These are phyloP conservation scores for Nomada hirtipes DNA, from an alignment of 2,888 invertebrate species.

Conservation along the genomic window DNA sequence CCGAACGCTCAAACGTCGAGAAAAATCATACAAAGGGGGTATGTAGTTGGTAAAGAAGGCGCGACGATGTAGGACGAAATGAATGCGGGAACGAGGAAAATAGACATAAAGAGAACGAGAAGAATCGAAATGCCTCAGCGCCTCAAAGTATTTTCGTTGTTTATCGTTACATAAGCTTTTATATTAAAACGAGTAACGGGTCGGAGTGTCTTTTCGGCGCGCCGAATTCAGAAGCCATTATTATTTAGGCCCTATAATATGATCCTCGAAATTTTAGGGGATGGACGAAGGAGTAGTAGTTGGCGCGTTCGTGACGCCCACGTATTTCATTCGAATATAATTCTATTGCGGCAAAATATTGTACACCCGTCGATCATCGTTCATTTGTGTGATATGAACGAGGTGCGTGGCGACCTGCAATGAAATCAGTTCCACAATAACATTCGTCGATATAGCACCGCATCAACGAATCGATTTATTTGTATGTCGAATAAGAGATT, in stretches of 20 bases:
- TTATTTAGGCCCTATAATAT: not conserved
- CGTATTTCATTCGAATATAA: constrained; percentile 1
- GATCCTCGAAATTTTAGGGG: not conserved
- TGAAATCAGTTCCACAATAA: constrained; percentile 8
- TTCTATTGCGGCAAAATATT: not conserved
- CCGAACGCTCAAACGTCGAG: no score
- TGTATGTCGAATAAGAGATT: not conserved
- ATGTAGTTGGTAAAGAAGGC: not conserved
- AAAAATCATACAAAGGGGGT: no score
- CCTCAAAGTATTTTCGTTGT: constrained; percentile 64
- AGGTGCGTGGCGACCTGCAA: constrained; percentile 33
- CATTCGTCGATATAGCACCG: not conserved
- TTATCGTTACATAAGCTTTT: constrained; percentile 65
- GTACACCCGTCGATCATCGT: not conserved
- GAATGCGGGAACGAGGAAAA: not conserved
- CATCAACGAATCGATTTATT: constrained; percentile 26
- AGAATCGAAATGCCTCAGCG: constrained; percentile 43
- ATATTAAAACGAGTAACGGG: constrained; percentile 50
- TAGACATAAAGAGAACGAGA: no score
- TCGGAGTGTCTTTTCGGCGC: constrained; percentile 66
- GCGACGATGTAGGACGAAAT: constrained; percentile 1
- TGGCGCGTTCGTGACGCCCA: constrained; percentile 6
- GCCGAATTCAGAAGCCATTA: constrained; percentile 59
- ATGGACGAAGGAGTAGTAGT: not conserved
- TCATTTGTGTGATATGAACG: not conserved